A percentile compares a stretch with the other conserved stretches of the same genome.
Evolutionary conservation across 2,888 invertebrate species (phyloP).

Genomic region (Junonia oenone): DNA sequence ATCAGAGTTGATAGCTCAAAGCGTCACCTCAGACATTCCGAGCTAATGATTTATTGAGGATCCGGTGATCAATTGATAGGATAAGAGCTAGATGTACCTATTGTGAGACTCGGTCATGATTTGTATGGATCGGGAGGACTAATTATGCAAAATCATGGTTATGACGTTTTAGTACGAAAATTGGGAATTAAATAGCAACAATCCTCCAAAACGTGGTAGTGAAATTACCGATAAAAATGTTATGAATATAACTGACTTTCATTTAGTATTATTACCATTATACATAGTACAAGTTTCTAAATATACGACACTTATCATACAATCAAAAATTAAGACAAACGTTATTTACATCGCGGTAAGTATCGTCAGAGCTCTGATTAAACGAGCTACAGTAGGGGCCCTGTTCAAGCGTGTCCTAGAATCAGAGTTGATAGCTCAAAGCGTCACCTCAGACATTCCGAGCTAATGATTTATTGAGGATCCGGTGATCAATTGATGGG

Average conservation of each 20-base stretch:
- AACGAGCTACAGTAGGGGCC: background rate
- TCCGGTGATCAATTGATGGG: conserved; percentile 30
- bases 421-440: conserved; percentile 63
- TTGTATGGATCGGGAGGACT: too few relatives aligned
- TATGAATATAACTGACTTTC: too few relatives aligned
- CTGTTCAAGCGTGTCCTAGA: conserved; percentile 22
- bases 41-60: conserved; percentile 51
- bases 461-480: conserved; percentile 51
- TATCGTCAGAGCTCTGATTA: background rate
- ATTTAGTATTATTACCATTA: too few relatives aligned
- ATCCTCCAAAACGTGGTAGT: too few relatives aligned
- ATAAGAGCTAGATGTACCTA: too few relatives aligned
- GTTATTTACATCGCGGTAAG: background rate
- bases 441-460: conserved; percentile 46
- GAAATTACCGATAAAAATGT: too few relatives aligned
- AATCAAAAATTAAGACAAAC: background rate
- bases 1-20: conserved; percentile 63
- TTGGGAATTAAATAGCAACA: too few relatives aligned
- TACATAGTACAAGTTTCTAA: too few relatives aligned
- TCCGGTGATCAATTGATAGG: conserved; percentile 30
- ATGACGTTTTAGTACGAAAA: too few relatives aligned
- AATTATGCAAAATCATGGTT: too few relatives aligned
- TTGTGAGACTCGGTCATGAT: too few relatives aligned
- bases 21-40: conserved; percentile 46
- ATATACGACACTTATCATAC: too few relatives aligned